A percentile compares a stretch with the other conserved stretches of the same genome.
These are phyloP conservation scores for Scaptomyza reducta DNA, from an alignment of 2,888 invertebrate species.

Conservation along the genomic window DNA sequence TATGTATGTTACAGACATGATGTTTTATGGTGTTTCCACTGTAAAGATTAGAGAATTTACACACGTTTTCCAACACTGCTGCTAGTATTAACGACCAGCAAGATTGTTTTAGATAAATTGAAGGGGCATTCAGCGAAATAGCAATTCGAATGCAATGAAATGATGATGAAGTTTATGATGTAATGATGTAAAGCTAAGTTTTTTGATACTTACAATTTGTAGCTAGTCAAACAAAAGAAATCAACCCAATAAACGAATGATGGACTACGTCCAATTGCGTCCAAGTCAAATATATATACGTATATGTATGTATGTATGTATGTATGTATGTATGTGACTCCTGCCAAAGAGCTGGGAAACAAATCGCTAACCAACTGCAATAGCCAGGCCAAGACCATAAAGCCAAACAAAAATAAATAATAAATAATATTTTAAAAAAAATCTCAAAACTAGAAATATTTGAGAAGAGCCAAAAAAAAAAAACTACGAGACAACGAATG, in stretches of 20 bases:
- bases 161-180: background rate
- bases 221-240: slow-evolving; percentile 54
- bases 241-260: slow-evolving; percentile 35
- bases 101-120: slow-evolving; percentile 18
- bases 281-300: slow-evolving; percentile 43
- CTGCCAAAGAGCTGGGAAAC: slow-evolving; percentile 49
- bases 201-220: slow-evolving; percentile 73
- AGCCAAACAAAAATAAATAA: slow-evolving; percentile 28
- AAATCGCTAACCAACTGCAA: slow-evolving; percentile 19
- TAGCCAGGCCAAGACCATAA: slow-evolving; percentile 37
- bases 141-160: background rate
- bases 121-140: slow-evolving; percentile 14
- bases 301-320: background rate
- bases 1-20: too few relatives aligned
- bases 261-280: slow-evolving; percentile 46
- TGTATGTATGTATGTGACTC: slow-evolving; percentile 30
- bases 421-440: background rate
- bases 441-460: slow-evolving; percentile 16
- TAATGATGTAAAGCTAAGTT: slow-evolving; percentile 52
- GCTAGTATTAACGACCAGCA: background rate
- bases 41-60: background rate
- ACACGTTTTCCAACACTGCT: slow-evolving; percentile 1
- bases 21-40: background rate
- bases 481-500: slow-evolving; percentile 62
- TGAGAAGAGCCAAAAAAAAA: slow-evolving; percentile 45